Evolutionary conservation across 2,113 vertebrate genomes (phyloP).

Genomic region (Camelus bactrianus): DNA sequence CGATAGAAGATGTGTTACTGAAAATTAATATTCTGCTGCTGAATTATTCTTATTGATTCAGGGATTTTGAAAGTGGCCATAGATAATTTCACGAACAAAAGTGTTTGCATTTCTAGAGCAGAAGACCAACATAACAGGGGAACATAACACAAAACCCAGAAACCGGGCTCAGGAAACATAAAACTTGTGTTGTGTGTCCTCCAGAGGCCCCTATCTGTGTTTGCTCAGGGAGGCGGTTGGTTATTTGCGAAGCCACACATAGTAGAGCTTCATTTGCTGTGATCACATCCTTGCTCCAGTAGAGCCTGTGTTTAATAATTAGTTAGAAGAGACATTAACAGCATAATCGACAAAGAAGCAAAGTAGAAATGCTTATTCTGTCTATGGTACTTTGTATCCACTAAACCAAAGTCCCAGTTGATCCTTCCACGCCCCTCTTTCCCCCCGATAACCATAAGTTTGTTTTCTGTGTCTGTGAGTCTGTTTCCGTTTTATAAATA

Average conservation of each 20-base stretch:
- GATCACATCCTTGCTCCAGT: slow-evolving; percentile 2
- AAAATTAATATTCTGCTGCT: slow-evolving; percentile 57
- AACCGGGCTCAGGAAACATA: neutral
- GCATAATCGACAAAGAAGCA: neutral
- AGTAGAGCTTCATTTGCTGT: neutral
- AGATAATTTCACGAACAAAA: slow-evolving; percentile 28
- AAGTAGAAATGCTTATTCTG: neutral
- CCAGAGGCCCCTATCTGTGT: neutral
- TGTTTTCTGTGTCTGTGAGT: no score
- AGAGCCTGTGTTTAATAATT: neutral
- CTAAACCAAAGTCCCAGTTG: no score
- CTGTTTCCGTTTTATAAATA: no score
- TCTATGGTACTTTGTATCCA: no score
- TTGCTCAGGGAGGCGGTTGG: neutral
- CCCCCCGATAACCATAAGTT: no score
- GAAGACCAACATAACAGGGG: slow-evolving; percentile 7
- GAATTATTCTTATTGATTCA: slow-evolving; percentile 58
- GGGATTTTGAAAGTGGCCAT: slow-evolving; percentile 17
- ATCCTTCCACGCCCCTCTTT: no score
- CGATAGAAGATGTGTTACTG: neutral
- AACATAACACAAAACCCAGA: neutral
- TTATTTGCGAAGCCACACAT: neutral
- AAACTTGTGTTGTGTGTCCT: neutral
- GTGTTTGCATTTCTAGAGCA: neutral
- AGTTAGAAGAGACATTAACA: neutral